Evolutionary conservation across 2,113 vertebrate genomes (phyloP), one percentile per base, ranked within the genome.

Genomic region (Sinocyclocheilus rhinocerous): DNA sequence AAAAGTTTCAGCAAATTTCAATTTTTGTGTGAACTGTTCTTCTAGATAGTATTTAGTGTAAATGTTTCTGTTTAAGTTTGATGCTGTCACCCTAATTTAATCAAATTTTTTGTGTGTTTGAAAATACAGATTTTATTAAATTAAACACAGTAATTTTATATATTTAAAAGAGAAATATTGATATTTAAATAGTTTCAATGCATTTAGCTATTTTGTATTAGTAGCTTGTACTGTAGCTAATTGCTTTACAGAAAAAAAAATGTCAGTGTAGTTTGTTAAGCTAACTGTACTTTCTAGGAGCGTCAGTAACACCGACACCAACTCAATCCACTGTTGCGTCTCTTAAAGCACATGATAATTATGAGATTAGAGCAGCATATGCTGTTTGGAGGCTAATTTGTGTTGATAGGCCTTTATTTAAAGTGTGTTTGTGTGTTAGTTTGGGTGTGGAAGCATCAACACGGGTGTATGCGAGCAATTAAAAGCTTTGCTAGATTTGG

Each of bases 391-490:
- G 39, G 22, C 22, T 75, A 12, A 48, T 48, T 15, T n/a, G 22
- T 48, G 72, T 22, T 4, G 8, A 24, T 24, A 72, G 67, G 57
- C 59, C 87, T 91, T 83, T 87, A 59, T 29, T 22, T 80, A 22
- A 15, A 39, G 36, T 84, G 69, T 80, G 86, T 76, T 16, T 84
- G 70, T 76, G 76, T 70, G 45, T 22, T 24, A 57, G 70, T 29
- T 16, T 84, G 70, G 29, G 83, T 76, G 83, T 39, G 59, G 20
- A 77, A 13, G 55, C 45, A 33, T 73, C 57, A 69, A 45, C 2
- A 48, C n/a, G 12, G 42, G 42, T 48, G 72, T 24, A 70, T 36
- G 4, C 10, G 18, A 18, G 67, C 4, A 36, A 20, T 48, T 48
- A 75, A 45, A 4, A 45, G 72, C 72, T 75, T 75, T 45, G 22